These are phyloP conservation scores for Chiloscyllium punctatum DNA, from an alignment of 2,797 vertebrate genomes.

Conservation along the genomic window DNA sequence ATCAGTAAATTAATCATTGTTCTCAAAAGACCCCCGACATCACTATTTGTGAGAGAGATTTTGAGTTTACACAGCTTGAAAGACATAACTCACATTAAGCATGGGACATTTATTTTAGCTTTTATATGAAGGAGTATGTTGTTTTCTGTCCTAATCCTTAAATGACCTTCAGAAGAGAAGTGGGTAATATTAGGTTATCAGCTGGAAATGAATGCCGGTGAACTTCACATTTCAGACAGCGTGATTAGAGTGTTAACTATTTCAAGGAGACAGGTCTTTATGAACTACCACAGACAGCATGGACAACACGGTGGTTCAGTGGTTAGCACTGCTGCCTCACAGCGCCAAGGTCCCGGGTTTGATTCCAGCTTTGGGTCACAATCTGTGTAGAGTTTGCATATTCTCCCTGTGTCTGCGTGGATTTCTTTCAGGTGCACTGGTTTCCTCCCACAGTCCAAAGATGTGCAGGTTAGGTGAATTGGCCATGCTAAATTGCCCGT, in stretches of 20 bases:
- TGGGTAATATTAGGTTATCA: neutral
- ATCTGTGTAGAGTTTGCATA: too few species aligned
- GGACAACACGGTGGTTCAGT: too few species aligned
- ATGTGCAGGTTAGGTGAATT: too few species aligned
- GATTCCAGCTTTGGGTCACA: too few species aligned
- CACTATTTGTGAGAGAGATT: neutral
- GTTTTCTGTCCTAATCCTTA: conserved; percentile 6
- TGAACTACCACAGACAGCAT: neutral
- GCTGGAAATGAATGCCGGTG: neutral
- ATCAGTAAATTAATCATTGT: neutral
- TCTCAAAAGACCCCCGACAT: neutral
- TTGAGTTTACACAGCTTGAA: neutral
- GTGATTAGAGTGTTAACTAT: neutral
- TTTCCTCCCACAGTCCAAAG: too few species aligned
- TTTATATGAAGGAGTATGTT: neutral
- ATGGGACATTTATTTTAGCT: neutral
- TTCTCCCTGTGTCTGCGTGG: too few species aligned
- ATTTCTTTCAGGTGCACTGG: too few species aligned
- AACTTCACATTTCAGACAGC: neutral
- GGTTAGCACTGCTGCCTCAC: too few species aligned
- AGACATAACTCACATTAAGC: neutral
- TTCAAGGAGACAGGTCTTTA: neutral
- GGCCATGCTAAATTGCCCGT: too few species aligned
- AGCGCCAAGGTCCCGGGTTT: too few species aligned
- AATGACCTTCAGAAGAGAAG: neutral